Evolutionary conservation across 1,140 invertebrate species (phyloP).

Genomic region (Druon quercuslanigerum): DNA sequence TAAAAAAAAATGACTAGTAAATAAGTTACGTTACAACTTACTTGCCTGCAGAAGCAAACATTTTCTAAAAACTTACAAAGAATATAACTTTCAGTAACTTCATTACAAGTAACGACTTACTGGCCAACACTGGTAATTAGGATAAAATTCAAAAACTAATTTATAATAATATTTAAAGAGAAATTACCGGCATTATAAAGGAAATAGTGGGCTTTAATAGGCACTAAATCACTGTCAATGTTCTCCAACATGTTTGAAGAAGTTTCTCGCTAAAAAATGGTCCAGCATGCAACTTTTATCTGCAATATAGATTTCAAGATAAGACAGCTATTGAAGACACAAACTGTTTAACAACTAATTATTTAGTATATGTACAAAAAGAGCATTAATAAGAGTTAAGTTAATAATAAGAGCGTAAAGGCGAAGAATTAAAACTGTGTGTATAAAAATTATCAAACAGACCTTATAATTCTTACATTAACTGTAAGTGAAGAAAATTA

Average conservation of each 20-base stretch:
- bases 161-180: constrained; percentile 27
- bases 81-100: too few relatives aligned
- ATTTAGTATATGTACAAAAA: too few relatives aligned
- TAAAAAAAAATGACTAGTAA: too few relatives aligned
- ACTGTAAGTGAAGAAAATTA: neutral
- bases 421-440: neutral
- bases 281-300: neutral
- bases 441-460: neutral
- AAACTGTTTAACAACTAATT: too few relatives aligned
- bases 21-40: too few relatives aligned
- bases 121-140: neutral
- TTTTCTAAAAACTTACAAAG: too few relatives aligned
- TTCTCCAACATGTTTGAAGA: constrained; percentile 67
- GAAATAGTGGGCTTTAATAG: constrained; percentile 93
- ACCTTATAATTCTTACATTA: neutral
- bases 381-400: neutral
- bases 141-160: constrained; percentile 9
- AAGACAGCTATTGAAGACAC: neutral
- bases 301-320: neutral
- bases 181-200: constrained; percentile 89
- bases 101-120: too few relatives aligned
- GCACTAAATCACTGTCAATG: constrained; percentile 85
- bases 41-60: too few relatives aligned
- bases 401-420: too few relatives aligned
- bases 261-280: neutral